phyloP scores from a whole-genome alignment of 2,888 invertebrate genomes.

The Trimorus sp. region DNA sequence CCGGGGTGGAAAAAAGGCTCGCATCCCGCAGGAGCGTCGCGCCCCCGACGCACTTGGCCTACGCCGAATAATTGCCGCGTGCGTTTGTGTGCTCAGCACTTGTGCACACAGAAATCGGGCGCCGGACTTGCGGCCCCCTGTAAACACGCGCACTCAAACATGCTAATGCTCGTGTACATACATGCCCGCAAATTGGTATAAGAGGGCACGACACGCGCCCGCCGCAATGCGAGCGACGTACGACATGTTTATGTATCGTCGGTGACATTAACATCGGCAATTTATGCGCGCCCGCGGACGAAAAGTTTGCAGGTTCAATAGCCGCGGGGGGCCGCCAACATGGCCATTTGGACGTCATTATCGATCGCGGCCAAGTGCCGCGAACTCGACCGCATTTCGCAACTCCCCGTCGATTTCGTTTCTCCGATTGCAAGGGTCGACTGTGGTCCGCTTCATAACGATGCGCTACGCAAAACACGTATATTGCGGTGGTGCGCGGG shows the following conservation, averaged over 20 bases:
- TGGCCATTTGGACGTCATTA: slow-evolving; percentile 52
- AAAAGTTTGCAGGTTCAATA: slow-evolving; percentile 73
- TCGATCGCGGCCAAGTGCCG: slow-evolving; percentile 32
- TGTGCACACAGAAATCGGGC: slow-evolving; percentile 35
- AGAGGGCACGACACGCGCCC: slow-evolving; percentile 59
- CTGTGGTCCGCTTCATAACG: too few species aligned
- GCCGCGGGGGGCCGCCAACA: slow-evolving; percentile 69
- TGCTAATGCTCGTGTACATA: slow-evolving; percentile 61
- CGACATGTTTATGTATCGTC: slow-evolving; percentile 80
- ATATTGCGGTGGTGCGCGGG: too few species aligned
- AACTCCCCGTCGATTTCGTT: too few species aligned
- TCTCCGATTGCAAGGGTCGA: too few species aligned
- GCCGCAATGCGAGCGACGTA: slow-evolving; percentile 78
- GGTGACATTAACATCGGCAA: slow-evolving; percentile 79
- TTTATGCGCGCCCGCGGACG: slow-evolving; percentile 78
- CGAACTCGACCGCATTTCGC: too few species aligned
- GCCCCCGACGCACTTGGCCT: slow-evolving; percentile 33
- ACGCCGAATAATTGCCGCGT: slow-evolving; percentile 55
- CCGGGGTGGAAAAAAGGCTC: slow-evolving; percentile 24
- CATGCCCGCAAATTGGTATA: slow-evolving; percentile 63
- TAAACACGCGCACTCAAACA: slow-evolving; percentile 51
- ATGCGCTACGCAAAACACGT: too few species aligned
- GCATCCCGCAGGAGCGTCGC: slow-evolving; percentile 37
- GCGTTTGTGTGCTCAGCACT: slow-evolving; percentile 42
- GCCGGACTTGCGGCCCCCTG: slow-evolving; percentile 26